Base-by-base conservation (phyloP, 2,113 vertebrate species). In the Apus apus region DNA sequence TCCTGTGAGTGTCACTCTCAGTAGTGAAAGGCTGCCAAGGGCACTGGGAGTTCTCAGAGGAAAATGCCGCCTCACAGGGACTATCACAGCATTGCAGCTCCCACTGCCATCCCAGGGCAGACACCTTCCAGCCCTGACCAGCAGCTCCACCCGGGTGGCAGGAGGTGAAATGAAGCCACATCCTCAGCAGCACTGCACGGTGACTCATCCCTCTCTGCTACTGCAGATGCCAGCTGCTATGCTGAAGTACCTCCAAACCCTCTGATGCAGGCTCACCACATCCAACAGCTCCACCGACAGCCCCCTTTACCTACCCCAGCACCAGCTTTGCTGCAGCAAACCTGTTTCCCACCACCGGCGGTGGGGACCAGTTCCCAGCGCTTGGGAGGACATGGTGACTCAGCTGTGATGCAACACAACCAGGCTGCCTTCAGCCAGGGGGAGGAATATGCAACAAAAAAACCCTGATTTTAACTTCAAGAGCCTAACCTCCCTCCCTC, bases 381-480 rank as follows among this genome's bases (percentile, higher is more conserved):
- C 74, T 60, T 3, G 6, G 43, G 71, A 91, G 65, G 84, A 87
- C 45, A 5, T 57, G 0, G 15, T 81, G 93, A 91, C 43, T 88
- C 85, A 85, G 85, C 83, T 87, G 82, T 70, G 87, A 74, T 1
- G 20, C n/a, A n/a, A 87, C 2, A 6, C 21, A n/a, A 7, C 50
- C 57, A 61, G 40, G 0, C 87, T 93, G 94, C 87, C 77, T 89
- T 74, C 87, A 93, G 87, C 90, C 85, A 27, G 87, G 48, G 62
- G 74, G 48, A 91, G 78, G 90, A 95, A 97, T 76, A 90, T 45
- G 75, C 90, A 77, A 57, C 79, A 12, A 43, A 38, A 75, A 43
- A 94, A 65, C 40, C 40, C 87, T 87, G 78, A 95, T 96, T 96
- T 93, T 79, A 95, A 94, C 92, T 93, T 93, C 66, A 82, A 85